A percentile compares a stretch with the other conserved stretches of the same genome.
Conservation (phyloP, 2,113 vertebrate genomes). For the Podiceps cristatus region DNA sequence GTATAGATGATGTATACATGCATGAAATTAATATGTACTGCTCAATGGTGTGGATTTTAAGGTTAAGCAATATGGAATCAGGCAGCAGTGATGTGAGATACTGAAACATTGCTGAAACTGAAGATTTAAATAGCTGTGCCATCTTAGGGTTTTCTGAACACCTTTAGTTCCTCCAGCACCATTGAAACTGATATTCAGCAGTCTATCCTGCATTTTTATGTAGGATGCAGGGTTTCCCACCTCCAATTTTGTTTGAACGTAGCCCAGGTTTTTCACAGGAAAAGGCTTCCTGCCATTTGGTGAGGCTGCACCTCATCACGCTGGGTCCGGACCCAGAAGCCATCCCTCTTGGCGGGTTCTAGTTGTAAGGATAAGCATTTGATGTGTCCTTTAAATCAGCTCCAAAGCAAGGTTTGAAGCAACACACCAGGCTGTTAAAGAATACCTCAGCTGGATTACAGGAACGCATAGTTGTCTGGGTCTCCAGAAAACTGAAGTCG, state of each 20-base stretch:
- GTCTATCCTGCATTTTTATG: background rate
- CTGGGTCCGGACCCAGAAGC: rapidly evolving
- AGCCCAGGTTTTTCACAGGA: background rate
- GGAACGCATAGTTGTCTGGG: rapidly evolving
- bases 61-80: background rate
- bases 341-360: rapidly evolving
- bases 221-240: background rate
- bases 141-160: background rate
- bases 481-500: background rate
- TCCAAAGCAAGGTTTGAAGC: background rate
- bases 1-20: background rate
- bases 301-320: background rate
- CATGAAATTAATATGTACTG: background rate
- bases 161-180: background rate
- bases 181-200: background rate
- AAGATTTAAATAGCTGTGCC: background rate
- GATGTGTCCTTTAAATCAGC: background rate
- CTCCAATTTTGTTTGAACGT: background rate
- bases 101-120: background rate
- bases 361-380: background rate
- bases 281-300: background rate
- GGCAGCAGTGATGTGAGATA: background rate
- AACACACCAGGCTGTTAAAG: background rate
- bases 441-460: rapidly evolving
- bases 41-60: background rate